Evolutionary conservation across 2,888 invertebrate species (phyloP).

Genomic region (Barypeithes pellucidus): DNA sequence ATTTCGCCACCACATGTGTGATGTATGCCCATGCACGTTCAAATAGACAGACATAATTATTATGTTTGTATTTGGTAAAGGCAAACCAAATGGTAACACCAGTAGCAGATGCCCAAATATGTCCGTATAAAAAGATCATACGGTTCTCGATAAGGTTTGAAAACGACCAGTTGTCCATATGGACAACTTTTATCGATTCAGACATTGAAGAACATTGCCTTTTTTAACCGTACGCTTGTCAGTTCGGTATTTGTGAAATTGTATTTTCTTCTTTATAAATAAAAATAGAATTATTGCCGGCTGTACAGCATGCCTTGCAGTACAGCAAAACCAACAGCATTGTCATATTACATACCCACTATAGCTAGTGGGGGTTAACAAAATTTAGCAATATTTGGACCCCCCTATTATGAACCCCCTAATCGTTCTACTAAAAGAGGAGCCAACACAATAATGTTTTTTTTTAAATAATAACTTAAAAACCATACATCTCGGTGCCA

Average conservation of each 20-base stretch:
- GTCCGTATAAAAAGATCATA: constrained; percentile 38
- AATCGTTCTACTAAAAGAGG: too few relatives aligned
- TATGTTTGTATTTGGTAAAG: constrained; percentile 32
- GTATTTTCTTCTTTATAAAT: not conserved
- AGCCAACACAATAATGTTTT: too few relatives aligned
- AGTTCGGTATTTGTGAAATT: constrained; percentile 22
- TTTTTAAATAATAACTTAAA: too few relatives aligned
- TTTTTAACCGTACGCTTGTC: constrained; percentile 20
- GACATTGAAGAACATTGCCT: constrained; percentile 16
- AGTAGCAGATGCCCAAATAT: constrained; percentile 37
- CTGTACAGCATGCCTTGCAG: too few relatives aligned
- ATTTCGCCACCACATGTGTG: not conserved
- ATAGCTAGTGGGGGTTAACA: too few relatives aligned
- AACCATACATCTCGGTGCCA: too few relatives aligned
- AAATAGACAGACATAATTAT: constrained; percentile 2
- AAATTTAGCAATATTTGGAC: too few relatives aligned
- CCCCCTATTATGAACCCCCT: too few relatives aligned
- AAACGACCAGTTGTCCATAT: constrained; percentile 35
- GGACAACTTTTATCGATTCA: constrained; percentile 14
- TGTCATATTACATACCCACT: too few relatives aligned
- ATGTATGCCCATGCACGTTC: not conserved
- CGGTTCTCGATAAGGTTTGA: constrained; percentile 32
- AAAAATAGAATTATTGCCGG: too few relatives aligned
- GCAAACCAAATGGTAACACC: constrained; percentile 20
- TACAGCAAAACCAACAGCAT: too few relatives aligned